A percentile compares a stretch with the other conserved stretches of the same genome.
Evolutionary conservation across 2,113 vertebrate genomes (phyloP).

Genomic region (Microcebus tavaratra): DNA sequence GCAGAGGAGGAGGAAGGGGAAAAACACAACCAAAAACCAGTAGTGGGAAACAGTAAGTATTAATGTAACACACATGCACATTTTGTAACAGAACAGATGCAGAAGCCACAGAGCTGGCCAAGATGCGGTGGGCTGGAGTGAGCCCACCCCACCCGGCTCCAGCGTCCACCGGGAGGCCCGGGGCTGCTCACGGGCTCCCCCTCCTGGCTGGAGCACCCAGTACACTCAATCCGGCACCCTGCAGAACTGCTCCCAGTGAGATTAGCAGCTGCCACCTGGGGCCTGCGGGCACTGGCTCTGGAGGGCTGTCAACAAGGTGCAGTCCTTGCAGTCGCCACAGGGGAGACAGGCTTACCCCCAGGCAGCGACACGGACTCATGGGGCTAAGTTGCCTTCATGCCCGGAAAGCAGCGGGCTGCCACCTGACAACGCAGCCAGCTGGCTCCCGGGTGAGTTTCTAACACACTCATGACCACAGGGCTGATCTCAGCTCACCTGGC

Average conservation of each 20-base stretch:
- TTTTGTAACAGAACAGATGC: not conserved
- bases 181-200: fast-evolving
- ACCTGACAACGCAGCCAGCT: not conserved
- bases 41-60: not conserved
- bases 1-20: not conserved
- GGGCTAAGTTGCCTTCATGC: not conserved
- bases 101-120: not conserved
- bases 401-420: not conserved
- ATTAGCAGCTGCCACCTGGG: not conserved
- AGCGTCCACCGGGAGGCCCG: fast-evolving
- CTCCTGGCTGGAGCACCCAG: fast-evolving
- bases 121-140: fast-evolving
- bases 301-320: not conserved
- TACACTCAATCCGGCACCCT: too few species aligned
- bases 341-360: not conserved
- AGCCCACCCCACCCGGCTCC: fast-evolving
- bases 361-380: not conserved
- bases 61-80: fast-evolving
- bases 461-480: not conserved
- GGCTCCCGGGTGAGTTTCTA: not conserved
- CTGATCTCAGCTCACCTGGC: not conserved
- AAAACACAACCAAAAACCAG: not conserved
- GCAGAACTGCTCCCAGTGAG: not conserved
- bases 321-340: fast-evolving
- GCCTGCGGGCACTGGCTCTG: not conserved